These are phyloP conservation scores for Syngnathus floridae DNA, from an alignment of 2,113 vertebrate genomes.

Conservation along the genomic window DNA sequence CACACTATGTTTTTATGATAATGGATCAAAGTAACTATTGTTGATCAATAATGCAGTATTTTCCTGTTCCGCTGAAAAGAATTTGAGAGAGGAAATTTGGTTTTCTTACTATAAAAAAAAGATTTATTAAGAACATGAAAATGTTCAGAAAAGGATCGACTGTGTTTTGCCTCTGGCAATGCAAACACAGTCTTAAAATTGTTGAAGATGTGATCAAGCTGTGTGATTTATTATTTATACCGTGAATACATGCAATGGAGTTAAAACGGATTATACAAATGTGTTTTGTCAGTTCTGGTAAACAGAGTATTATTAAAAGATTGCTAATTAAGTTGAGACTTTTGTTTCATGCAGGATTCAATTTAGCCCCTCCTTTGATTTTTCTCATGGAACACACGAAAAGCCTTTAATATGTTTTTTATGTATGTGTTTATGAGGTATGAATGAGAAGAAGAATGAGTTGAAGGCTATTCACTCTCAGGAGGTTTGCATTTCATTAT, in stretches of 20 bases:
- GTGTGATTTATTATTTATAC: constrained; percentile 45
- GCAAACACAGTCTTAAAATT: constrained; percentile 35
- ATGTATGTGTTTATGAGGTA: constrained; percentile 4
- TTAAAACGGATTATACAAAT: constrained; percentile 24
- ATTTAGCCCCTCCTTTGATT: constrained; percentile 38
- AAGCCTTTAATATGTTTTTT: constrained; percentile 10
- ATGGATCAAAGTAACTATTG: background rate
- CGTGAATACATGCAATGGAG: constrained; percentile 48
- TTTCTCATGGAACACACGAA: constrained; percentile 41
- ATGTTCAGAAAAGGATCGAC: background rate
- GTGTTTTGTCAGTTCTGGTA: constrained; percentile 31
- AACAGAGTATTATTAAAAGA: constrained; percentile 25
- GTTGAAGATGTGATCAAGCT: constrained; percentile 45
- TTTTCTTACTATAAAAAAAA: background rate
- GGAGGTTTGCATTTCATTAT: constrained; percentile 31
- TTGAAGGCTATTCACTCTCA: constrained; percentile 29
- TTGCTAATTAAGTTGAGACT: constrained; percentile 24
- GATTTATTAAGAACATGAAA: background rate
- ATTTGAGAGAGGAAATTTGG: background rate
- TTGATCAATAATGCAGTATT: background rate
- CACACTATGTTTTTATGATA: constrained; percentile 2
- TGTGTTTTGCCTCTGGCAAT: constrained; percentile 26
- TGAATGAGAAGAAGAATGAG: constrained; percentile 1
- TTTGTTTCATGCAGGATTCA: constrained; percentile 35
- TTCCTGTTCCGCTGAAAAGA: background rate